A percentile compares a stretch with the other conserved stretches of the same genome.
phyloP scores from a whole-genome alignment of 2,113 vertebrate genomes.

The Emydura subglobosa region DNA sequence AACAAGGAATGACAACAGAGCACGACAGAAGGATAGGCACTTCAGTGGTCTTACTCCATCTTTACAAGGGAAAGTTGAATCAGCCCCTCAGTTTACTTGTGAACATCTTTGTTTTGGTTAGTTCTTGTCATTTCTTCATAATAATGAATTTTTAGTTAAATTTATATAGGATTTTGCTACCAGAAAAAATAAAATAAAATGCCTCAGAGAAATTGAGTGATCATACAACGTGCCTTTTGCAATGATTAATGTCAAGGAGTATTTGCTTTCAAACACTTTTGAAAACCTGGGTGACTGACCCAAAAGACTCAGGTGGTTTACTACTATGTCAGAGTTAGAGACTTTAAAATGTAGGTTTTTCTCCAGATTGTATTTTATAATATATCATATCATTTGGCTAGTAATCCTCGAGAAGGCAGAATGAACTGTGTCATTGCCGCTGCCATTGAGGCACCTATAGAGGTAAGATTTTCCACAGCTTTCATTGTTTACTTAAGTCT shows the following conservation, averaged over 20 bases:
- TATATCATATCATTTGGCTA: background rate
- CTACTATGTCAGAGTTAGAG: background rate
- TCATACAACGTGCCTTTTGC: background rate
- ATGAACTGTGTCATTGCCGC: background rate
- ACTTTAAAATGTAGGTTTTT: background rate
- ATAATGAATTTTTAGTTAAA: background rate
- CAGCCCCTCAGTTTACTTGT: background rate
- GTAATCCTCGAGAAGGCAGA: background rate
- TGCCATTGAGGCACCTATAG: background rate
- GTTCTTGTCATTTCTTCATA: background rate
- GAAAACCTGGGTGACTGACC: background rate
- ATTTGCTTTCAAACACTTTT: background rate
- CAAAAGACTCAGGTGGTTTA: background rate
- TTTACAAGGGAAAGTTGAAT: background rate
- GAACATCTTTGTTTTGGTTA: background rate
- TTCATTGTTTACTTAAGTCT: background rate
- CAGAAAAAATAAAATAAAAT: background rate
- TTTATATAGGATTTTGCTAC: background rate
- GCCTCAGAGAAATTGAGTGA: background rate
- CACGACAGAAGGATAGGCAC: background rate
- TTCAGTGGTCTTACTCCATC: background rate
- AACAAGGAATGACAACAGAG: background rate
- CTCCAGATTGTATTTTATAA: background rate
- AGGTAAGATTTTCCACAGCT: background rate
- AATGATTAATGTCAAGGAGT: background rate